Percentiles rank a stretch among this genome's conserved stretches.
Evolutionary conservation across 2,888 invertebrate genomes (phyloP).

Genomic region (Taenaris catops): DNA sequence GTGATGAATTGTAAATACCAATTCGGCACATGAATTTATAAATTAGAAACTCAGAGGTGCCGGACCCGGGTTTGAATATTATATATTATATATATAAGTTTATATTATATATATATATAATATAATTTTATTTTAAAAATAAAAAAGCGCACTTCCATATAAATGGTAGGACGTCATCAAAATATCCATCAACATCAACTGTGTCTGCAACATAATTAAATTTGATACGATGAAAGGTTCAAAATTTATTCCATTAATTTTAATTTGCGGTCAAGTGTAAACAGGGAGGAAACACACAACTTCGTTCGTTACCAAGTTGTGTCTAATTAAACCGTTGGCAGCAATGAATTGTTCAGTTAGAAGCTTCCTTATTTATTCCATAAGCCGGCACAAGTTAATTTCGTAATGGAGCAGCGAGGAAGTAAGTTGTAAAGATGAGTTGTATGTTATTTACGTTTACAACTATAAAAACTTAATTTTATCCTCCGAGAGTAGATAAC

Average conservation of each 20-base stretch:
- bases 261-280: conserved; percentile 34
- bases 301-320: conserved; percentile 36
- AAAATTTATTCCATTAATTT: conserved; percentile 22
- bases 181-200: neutral
- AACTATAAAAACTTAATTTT: conserved; percentile 12
- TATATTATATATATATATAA: too few relatives aligned
- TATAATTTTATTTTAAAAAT: too few relatives aligned
- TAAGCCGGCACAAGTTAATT: conserved; percentile 29
- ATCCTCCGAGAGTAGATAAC: conserved; percentile 10
- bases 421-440: conserved; percentile 32
- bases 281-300: conserved; percentile 27
- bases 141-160: too few relatives aligned
- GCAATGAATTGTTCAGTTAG: conserved; percentile 46
- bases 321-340: conserved; percentile 52
- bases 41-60: too few relatives aligned
- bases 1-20: too few relatives aligned
- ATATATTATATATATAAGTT: too few relatives aligned
- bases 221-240: conserved; percentile 9
- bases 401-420: conserved; percentile 31
- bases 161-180: neutral
- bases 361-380: conserved; percentile 53
- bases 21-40: too few relatives aligned
- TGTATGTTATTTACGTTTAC: conserved; percentile 24
- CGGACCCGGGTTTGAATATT: too few relatives aligned
- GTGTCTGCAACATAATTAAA: conserved; percentile 5